Base-by-base conservation (phyloP, 1,140 invertebrate genomes). In the Drosophila kepulauana region DNA sequence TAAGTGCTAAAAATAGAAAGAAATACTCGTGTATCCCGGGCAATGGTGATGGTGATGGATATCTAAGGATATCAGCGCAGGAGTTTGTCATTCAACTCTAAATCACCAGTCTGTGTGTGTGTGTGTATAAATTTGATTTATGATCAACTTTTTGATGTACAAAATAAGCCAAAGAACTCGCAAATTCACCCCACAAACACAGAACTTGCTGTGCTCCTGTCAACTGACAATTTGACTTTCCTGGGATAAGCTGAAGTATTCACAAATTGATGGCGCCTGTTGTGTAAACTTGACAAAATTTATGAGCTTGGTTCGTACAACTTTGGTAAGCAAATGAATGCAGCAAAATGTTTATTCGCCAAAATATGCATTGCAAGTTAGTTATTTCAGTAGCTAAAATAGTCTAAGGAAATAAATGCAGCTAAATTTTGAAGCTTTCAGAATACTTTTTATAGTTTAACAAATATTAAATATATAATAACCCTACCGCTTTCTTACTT, bases 1-100 rank as follows among this genome's bases (percentile, higher is more conserved):
- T 88, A 88, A 89, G 84, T 88, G 85, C 84, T 88, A 88, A 78
- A 88, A 88, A 88, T 88, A 88, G 85, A 89, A 62, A 84, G 56
- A 79, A 79, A 88, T 62, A 72, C 74, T 76, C 48, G 62, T 54
- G 62, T 54, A 48, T 16, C 51, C 25, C 63, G n/a, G n/a, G 28
- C 30, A n/a, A 54, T 33, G 51, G n/a, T 35, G 30, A 54, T 41
- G 56, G 15, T 61, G 68, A 76, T 65, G 73, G 68, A 75, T 75
- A 54, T 75, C 67, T 49, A 64, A 64, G 52, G 59, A 64, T 64
- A 68, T 64, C 43, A 45, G 56, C 38, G 35, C 49, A 48, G 45
- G 10, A 56, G 33, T 72, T 54, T 52, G 15, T 49, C 28, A 59
- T 15, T 52, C 52, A 41, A 56, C 35, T 61, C 15, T 6, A 59